Conservation (phyloP, 2,797 vertebrate genomes). For the Darevskia mixta region DNA sequence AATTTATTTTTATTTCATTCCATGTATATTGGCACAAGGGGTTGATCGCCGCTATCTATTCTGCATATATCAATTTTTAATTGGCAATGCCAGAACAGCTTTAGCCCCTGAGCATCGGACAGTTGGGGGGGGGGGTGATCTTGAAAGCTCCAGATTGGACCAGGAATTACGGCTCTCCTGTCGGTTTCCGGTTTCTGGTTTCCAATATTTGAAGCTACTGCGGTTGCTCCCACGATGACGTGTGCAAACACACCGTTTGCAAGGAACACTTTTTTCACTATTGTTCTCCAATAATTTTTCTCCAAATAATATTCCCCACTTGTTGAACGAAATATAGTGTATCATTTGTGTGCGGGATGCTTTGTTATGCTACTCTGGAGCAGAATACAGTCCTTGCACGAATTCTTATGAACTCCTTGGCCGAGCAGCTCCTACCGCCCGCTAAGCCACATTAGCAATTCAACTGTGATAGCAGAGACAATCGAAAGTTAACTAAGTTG, state of each 20-base stretch:
- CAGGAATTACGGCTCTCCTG: not conserved
- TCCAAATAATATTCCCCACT: not conserved
- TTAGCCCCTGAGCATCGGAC: not conserved
- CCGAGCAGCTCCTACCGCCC: not conserved
- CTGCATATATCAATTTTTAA: not conserved
- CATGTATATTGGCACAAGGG: not conserved
- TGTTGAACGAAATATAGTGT: no score
- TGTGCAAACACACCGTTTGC: not conserved
- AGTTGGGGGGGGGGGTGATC: no score
- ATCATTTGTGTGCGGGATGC: no score
- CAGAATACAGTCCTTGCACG: not conserved
- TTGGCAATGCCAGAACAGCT: not conserved
- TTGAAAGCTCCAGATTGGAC: not conserved
- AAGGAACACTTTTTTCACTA: not conserved
- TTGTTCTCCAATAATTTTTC: not conserved
- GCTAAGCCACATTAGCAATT: constrained; percentile 31
- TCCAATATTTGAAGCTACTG: no score
- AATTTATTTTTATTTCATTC: not conserved
- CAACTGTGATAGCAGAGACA: constrained; percentile 12
- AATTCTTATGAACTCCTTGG: not conserved
- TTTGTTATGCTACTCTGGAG: constrained; percentile 18
- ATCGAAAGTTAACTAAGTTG: constrained; percentile 46
- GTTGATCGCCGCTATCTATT: not conserved
- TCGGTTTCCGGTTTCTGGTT: no score
- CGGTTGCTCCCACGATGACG: no score